Percentiles rank a stretch among this genome's conserved stretches.
phyloP scores from a whole-genome alignment of 2,797 vertebrate genomes.

The Hylomyscus alleni region DNA sequence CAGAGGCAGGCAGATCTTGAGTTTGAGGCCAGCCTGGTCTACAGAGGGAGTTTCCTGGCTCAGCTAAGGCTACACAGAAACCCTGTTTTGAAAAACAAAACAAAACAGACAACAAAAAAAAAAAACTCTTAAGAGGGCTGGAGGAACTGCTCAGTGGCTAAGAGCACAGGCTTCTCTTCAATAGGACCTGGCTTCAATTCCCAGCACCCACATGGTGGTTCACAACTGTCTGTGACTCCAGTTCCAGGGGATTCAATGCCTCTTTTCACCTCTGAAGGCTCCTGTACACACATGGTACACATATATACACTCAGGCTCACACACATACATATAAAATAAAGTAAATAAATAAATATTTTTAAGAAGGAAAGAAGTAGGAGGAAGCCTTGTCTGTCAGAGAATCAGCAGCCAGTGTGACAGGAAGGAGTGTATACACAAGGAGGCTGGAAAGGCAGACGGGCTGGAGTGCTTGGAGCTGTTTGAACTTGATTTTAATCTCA shows the following conservation, averaged over 20 bases:
- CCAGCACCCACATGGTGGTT: background rate
- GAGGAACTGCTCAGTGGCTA: background rate
- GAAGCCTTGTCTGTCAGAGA: conserved; percentile 47
- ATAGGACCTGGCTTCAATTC: background rate
- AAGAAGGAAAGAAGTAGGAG: background rate
- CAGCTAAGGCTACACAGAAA: background rate
- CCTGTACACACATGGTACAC: background rate
- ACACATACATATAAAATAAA: background rate
- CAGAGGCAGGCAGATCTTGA: background rate
- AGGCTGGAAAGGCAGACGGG: background rate
- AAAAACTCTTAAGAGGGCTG: background rate
- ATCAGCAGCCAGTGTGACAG: background rate
- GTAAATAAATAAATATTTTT: background rate
- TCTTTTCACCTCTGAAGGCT: background rate
- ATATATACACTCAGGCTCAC: background rate
- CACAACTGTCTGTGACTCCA: background rate
- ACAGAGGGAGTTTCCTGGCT: background rate
- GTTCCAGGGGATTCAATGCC: background rate
- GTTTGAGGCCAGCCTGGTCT: too few relatives aligned
- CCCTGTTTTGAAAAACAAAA: background rate
- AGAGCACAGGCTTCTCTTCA: background rate
- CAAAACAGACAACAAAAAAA: background rate
- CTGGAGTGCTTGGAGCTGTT: background rate
- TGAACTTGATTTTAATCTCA: conserved; percentile 52
- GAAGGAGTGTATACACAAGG: too few relatives aligned